Base-by-base conservation (phyloP, 2,888 invertebrate species). In the Apoderus coryli region DNA sequence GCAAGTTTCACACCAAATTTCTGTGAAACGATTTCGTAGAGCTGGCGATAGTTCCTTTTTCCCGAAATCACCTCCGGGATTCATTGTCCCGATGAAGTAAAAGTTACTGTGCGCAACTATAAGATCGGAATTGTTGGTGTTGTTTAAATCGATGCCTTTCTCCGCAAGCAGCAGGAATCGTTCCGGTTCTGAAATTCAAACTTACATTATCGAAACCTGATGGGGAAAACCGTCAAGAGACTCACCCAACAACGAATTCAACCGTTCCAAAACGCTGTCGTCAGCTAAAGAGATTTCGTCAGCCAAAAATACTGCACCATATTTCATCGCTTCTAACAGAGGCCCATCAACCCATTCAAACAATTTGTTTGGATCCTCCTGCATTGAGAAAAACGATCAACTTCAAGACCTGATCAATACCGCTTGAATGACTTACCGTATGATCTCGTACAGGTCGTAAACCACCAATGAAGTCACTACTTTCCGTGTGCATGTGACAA, bases 261-360 rank as follows among this genome's bases (percentile, higher is more conserved):
- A 63, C 49, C 99, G 69, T 61, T 99, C 98, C 31, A 99, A 63
- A 2, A 99, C 98, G 40, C 92, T 92, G 53, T 98, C 96, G 53
- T 96, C 96, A 0, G 98, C 96, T 39, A 99, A 60, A 1, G 98
- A 99, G 45, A 99, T 98, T 69, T 99, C 98, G 61, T 99, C 99
- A 1, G 93, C 85, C 40, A 99, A 65, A 52, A 99, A 90, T 50
- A 89, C 70, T 36, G 73, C 67, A 1, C 96, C 98, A 9, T 69
- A 63, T 43, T 70, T 65, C 95, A 99, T 93, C 1, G 95, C 80
- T 36, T 72, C 65, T 27, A 98, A 80, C 31, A 99, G 63, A 0
- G 95, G 92, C 1, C 99, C 99, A 54, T 99, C 92, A 0, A 82
- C 76, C 98, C 98, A 99, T 60, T 96, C 93, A 55, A 98, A 96